Evolutionary conservation across 2,113 vertebrate species (phyloP), one percentile per base, ranked within the genome.

Genomic region (Tragelaphus strepsiceros): DNA sequence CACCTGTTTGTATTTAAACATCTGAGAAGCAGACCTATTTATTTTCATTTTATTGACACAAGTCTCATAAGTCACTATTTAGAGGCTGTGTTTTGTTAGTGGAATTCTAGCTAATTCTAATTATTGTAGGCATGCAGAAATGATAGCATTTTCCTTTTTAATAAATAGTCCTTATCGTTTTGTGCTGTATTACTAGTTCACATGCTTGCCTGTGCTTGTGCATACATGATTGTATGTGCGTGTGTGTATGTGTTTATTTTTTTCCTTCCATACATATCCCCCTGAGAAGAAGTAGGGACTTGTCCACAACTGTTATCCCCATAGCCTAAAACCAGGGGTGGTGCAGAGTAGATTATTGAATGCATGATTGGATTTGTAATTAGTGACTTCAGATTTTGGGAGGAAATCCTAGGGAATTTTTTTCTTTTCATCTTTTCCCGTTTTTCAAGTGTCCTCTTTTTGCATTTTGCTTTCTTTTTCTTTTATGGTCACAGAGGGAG

Each of bases 171-270:
- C 32, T 87, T 87, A 15, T 67, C 11, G 35, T 53, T 19, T 82
- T 86, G 49, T n/a, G 11, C 43, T 54, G 53, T 58, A 54, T 54
- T 11, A 54, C 26, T 30, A 13, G 14, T 35, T 88, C 7, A 3
- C 2, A 2, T 39, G 56, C 7, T 49, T 77, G 26, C 3, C 3
- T 30, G 10, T 56, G 30, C 28, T n/a, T 16, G 9, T 1, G 2
- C n/a, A 35, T 35, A 28, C 17, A 4, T 28, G 12, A 14, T 3
- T 9, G 30, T 86, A 39, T 51, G 9, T 88, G 51, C 30, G 1
- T 51, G 53, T 39, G 26, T 54, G 2, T 32, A 2, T 21, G 4
- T 28, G 12, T n/a, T 16, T 49, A 51, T 11, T 82, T 62, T 53
- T 26, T 32, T 74, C 87, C 59, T 1, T 77, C 2, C 32, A 64